A percentile compares a stretch with the other conserved stretches of the same genome.
phyloP scores from a whole-genome alignment of 2,113 vertebrate species.

The Leptobrachium leishanense region DNA sequence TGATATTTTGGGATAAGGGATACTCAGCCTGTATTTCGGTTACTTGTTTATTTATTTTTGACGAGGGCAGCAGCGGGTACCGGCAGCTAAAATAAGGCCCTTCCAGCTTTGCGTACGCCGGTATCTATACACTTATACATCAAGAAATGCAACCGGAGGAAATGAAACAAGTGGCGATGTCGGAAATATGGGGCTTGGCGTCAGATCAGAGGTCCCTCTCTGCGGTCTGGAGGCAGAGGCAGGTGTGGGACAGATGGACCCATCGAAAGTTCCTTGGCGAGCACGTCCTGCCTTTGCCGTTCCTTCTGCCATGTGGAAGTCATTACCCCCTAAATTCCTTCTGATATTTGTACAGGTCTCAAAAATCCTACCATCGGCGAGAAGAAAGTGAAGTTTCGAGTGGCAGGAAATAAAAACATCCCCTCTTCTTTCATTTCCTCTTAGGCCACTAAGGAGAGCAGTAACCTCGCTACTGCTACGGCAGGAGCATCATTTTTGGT shows the following conservation, averaged over 20 bases:
- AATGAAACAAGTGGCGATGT: constrained; percentile 4
- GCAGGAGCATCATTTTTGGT: too few species aligned
- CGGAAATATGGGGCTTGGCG: constrained; percentile 7
- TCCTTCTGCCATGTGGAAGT: constrained; percentile 20
- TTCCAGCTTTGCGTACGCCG: neutral
- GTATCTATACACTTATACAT: neutral
- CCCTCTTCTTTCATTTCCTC: neutral
- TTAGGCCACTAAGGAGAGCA: neutral
- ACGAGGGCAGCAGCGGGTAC: too few species aligned
- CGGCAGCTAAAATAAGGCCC: neutral
- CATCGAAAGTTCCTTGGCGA: neutral
- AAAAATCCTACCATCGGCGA: neutral
- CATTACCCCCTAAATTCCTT: constrained; percentile 37
- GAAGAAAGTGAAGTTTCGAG: constrained; percentile 2
- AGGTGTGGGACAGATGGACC: constrained; percentile 38
- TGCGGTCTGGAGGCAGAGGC: constrained; percentile 10
- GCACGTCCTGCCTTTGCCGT: neutral
- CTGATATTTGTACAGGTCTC: neutral
- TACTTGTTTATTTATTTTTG: too few species aligned
- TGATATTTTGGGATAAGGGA: too few species aligned
- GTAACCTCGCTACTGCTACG: neutral
- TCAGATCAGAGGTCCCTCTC: constrained; percentile 11
- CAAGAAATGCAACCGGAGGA: neutral
- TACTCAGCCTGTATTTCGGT: too few species aligned
- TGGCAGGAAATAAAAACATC: constrained; percentile 11